A percentile compares a stretch with the other conserved stretches of the same genome.
Evolutionary conservation across 2,888 invertebrate genomes (phyloP).

Genomic region (Timema podura): DNA sequence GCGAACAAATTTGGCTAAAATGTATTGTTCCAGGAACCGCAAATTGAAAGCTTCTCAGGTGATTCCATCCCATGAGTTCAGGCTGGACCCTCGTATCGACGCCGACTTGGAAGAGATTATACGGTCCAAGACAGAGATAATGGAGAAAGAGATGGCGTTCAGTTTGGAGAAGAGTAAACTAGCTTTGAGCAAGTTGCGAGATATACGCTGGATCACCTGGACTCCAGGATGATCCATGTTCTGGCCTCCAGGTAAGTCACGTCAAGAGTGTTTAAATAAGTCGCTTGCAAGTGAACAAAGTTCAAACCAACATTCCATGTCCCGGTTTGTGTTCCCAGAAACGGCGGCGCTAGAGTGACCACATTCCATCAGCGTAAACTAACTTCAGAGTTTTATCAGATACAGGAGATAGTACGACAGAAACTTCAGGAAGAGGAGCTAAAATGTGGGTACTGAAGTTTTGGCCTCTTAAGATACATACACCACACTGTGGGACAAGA

Average conservation of each 20-base stretch:
- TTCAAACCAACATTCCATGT: background rate
- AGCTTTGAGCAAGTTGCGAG: slow-evolving; percentile 58
- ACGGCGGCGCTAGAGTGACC: slow-evolving; percentile 43
- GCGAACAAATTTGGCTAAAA: too few species aligned
- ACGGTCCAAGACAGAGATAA: slow-evolving; percentile 57
- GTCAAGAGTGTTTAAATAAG: slow-evolving; percentile 3
- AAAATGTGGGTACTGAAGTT: slow-evolving; percentile 50
- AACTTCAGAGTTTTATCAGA: slow-evolving; percentile 52
- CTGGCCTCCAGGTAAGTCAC: slow-evolving; percentile 51
- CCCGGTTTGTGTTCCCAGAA: slow-evolving; percentile 26
- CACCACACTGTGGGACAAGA: too few species aligned
- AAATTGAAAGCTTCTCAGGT: slow-evolving; percentile 57
- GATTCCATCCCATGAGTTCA: slow-evolving; percentile 56
- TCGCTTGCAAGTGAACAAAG: background rate
- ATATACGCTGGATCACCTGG: slow-evolving; percentile 63
- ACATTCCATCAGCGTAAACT: slow-evolving; percentile 62
- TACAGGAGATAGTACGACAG: slow-evolving; percentile 54
- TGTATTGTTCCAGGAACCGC: slow-evolving; percentile 49
- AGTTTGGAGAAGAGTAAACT: slow-evolving; percentile 66
- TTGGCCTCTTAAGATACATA: too few species aligned
- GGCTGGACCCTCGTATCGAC: slow-evolving; percentile 63
- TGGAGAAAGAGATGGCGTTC: slow-evolving; percentile 62
- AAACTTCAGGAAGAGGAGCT: slow-evolving; percentile 56
- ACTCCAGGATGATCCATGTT: slow-evolving; percentile 59
- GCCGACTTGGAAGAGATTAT: slow-evolving; percentile 57